phyloP scores from a whole-genome alignment of 2,888 invertebrate genomes.

The Cephus rjabovi region DNA sequence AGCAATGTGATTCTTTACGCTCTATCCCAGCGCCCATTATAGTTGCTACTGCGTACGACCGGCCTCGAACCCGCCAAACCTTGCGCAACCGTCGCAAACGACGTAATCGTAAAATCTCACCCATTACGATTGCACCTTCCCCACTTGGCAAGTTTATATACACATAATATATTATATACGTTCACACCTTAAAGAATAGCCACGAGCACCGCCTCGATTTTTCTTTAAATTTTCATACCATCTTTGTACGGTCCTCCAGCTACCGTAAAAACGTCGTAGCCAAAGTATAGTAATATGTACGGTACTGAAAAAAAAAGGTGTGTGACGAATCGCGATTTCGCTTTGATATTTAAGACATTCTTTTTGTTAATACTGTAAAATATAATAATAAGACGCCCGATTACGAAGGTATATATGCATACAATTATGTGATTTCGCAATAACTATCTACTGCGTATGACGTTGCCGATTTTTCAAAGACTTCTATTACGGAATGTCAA shows the following conservation, averaged over 20 bases:
- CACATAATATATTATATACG: background rate
- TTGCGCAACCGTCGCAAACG: slow-evolving; percentile 50
- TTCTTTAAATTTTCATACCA: background rate
- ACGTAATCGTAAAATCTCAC: slow-evolving; percentile 40
- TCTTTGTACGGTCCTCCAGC: background rate
- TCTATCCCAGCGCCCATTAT: slow-evolving; percentile 3
- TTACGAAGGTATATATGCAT: background rate
- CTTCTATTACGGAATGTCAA: background rate
- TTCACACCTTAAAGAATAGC: background rate
- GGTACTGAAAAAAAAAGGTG: background rate
- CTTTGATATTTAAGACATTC: background rate
- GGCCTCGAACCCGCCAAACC: slow-evolving; percentile 53
- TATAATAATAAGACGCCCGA: background rate
- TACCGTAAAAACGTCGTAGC: background rate
- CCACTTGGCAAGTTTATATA: background rate
- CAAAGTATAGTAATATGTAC: background rate
- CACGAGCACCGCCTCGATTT: background rate
- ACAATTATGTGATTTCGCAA: background rate
- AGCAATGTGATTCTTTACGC: background rate
- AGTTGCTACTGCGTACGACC: slow-evolving; percentile 43
- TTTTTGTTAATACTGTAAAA: background rate
- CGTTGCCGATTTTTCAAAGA: background rate
- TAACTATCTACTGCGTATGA: background rate
- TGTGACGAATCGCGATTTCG: background rate
- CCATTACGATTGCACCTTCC: background rate